These are phyloP conservation scores for Oceanites oceanicus DNA, from an alignment of 2,113 vertebrate species.

Conservation along the genomic window DNA sequence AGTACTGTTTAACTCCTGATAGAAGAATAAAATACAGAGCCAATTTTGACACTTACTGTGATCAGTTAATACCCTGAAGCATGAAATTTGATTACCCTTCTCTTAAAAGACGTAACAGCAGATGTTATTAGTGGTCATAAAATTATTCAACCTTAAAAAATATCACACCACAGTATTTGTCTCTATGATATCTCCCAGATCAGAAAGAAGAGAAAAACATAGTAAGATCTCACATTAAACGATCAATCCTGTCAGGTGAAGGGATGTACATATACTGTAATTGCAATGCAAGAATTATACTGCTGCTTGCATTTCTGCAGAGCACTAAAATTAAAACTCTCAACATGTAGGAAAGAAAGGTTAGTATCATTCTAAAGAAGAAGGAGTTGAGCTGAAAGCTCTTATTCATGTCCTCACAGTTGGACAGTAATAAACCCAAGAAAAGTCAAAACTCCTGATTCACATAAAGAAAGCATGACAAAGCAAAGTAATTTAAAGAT, in stretches of 20 bases:
- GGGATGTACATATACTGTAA: neutral
- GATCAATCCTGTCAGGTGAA: neutral
- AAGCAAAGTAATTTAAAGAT: neutral
- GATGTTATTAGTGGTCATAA: neutral
- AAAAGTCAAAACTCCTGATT: neutral
- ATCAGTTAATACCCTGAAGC: neutral
- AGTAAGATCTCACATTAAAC: neutral
- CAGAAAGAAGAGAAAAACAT: neutral
- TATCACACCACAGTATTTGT: neutral
- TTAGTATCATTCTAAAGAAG: neutral
- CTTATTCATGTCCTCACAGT: neutral
- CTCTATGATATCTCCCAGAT: neutral
- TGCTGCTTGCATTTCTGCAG: neutral
- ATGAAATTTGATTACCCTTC: neutral
- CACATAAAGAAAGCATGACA: neutral
- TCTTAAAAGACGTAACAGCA: neutral
- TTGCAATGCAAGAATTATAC: neutral
- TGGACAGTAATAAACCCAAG: neutral
- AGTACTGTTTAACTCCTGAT: neutral
- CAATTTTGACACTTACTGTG: neutral
- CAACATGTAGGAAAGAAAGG: neutral
- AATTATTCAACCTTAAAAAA: neutral
- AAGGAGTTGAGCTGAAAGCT: neutral
- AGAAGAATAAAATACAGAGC: neutral
- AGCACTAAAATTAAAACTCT: neutral